Percentiles rank a stretch among this genome's conserved stretches.
These are phyloP conservation scores for Clarias batrachus DNA, from an alignment of 2,113 vertebrate genomes.

Conservation along the genomic window DNA sequence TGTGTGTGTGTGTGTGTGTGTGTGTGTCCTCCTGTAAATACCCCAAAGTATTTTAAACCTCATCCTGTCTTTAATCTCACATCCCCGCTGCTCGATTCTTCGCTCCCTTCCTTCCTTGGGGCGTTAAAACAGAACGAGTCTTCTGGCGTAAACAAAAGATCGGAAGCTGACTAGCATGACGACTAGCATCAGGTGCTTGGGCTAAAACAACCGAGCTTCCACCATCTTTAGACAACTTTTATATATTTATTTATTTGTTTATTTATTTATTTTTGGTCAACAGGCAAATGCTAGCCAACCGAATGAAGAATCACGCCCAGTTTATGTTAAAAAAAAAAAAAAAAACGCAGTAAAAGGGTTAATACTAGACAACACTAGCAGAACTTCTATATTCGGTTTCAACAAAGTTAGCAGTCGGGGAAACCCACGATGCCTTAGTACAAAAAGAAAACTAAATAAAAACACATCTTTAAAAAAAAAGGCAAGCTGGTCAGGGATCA, in stretches of 20 bases:
- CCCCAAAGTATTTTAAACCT: slow-evolving; percentile 53
- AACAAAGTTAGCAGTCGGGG: neutral
- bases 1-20: neutral
- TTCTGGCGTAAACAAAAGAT: slow-evolving; percentile 47
- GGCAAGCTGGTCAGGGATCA: neutral
- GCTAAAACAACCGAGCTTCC: neutral
- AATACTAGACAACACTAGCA: neutral
- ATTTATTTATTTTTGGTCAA: neutral
- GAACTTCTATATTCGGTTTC: neutral
- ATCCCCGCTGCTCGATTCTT: slow-evolving; percentile 56
- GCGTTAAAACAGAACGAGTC: neutral
- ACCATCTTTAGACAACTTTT: neutral
- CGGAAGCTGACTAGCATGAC: slow-evolving; percentile 34
- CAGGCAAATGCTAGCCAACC: neutral
- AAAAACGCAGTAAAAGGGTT: neutral
- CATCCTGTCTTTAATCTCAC: slow-evolving; percentile 65
- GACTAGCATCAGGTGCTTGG: neutral
- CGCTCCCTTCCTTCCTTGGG: slow-evolving; percentile 62
- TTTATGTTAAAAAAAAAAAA: neutral
- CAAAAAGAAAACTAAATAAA: neutral
- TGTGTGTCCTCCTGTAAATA: slow-evolving; percentile 59
- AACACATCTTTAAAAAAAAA: neutral
- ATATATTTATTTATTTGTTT: neutral
- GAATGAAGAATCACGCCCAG: neutral
- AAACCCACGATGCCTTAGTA: neutral